Evolutionary conservation across 2,797 vertebrate species (phyloP), one percentile per base, ranked within the genome.

Genomic region (Parotocinclus haroldoi): DNA sequence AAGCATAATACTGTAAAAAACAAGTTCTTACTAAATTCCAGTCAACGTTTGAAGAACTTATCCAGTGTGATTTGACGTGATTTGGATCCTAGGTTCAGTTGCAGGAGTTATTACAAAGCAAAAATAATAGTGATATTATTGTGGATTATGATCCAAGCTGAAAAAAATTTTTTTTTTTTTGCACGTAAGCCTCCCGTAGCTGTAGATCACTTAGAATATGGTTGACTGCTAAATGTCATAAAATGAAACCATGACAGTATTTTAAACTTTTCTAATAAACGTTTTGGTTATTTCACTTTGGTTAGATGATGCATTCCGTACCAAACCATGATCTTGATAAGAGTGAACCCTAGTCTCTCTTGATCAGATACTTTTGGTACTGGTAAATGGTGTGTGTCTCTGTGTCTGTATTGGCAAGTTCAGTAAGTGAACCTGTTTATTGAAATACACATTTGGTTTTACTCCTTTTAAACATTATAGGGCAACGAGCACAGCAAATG

Each of bases 341-440:
- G n/a, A 49, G 50, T 51, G 49, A 62, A 62, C 37, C 37, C 27
- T 49, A 44, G 10, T 36, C 10, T 7, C 10, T 36, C 27, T 40
- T 54, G 64, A 49, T 49, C 17, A 42, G 14, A 53, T 44, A 54
- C 37, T 61, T 55, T 66, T n/a, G 36, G 18, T 58, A 50, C 42
- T 19, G 14, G 37, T 18, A 71, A 66, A 54, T 66, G 38, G 52
- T 66, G 10, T 37, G 44, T 46, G 36, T 40, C 17, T 54, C 16
- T 18, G 57, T 66, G 37, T 44, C 37, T 55, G 44, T 72, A 54
- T 72, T 62, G 61, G 63, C 58, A 71, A 54, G 56, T 37, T 53
- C 39, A 68, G 0, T 53, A 44, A 37, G 10, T 64, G 62, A 58
- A 46, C 55, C 50, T 53, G 45, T 63, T 63, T 52, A 11, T 63